phyloP scores from a whole-genome alignment of 2,888 invertebrate species.

The Rotaria macrura region DNA sequence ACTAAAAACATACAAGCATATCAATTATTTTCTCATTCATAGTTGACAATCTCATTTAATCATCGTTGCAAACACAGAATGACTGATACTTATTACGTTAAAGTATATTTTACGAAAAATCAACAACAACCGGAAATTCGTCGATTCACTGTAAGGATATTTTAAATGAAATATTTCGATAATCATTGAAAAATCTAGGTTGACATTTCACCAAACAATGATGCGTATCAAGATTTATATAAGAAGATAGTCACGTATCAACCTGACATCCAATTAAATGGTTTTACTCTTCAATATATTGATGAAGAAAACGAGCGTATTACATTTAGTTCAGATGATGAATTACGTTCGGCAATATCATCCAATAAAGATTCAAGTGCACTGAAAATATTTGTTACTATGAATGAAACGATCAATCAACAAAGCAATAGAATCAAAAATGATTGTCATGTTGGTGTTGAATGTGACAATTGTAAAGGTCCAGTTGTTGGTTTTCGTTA shows the following conservation, averaged over 20 bases:
- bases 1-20: too few species aligned
- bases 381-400: background rate
- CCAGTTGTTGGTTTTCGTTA: background rate
- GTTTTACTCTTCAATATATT: background rate
- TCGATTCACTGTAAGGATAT: background rate
- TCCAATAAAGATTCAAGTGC: background rate
- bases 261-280: background rate
- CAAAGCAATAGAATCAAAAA: background rate
- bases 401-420: background rate
- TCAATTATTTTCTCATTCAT: background rate
- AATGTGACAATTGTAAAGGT: background rate
- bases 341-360: slow-evolving; percentile 1
- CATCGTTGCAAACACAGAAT: too few species aligned
- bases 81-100: background rate
- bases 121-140: slow-evolving; percentile 11
- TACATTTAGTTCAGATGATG: slow-evolving; percentile 3
- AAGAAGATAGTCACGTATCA: background rate
- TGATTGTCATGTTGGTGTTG: background rate
- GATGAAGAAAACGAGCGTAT: slow-evolving; percentile 19
- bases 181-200: background rate
- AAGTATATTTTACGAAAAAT: background rate
- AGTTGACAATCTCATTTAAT: too few species aligned
- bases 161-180: background rate
- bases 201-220: background rate
- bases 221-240: background rate